Percentiles rank a stretch among this genome's conserved stretches.
phyloP scores from a whole-genome alignment of 2,888 invertebrate genomes.

The Tinea pellionella region DNA sequence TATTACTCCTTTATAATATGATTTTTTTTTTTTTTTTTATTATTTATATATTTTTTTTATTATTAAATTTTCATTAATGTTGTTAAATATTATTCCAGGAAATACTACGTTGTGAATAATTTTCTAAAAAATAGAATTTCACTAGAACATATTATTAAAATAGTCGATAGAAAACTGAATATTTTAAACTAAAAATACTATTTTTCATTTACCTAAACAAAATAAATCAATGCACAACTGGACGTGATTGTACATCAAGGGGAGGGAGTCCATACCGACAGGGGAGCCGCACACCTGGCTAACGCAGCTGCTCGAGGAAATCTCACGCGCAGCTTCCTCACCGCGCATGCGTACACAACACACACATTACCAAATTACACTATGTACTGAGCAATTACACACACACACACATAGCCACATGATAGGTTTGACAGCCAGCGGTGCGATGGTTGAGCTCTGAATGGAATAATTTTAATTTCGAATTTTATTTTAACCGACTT shows the following conservation, averaged over 20 bases:
- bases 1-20: no score
- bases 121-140: no score
- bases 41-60: no score
- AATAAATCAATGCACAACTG: neutral
- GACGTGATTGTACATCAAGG: slow-evolving; percentile 32
- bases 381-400: neutral
- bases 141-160: no score
- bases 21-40: no score
- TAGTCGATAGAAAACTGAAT: no score
- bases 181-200: no score
- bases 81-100: no score
- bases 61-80: no score
- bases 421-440: slow-evolving; percentile 6
- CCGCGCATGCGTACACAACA: slow-evolving; percentile 49
- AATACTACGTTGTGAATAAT: no score
- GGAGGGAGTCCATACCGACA: slow-evolving; percentile 30
- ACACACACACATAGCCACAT: neutral
- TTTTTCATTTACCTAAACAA: no score
- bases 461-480: neutral
- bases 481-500: neutral
- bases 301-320: slow-evolving; percentile 62
- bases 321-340: slow-evolving; percentile 68
- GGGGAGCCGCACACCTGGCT: slow-evolving; percentile 61
- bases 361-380: neutral
- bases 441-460: neutral